Evolutionary conservation across 2,113 vertebrate species (phyloP).

Genomic region (Psittacara wagleri): DNA sequence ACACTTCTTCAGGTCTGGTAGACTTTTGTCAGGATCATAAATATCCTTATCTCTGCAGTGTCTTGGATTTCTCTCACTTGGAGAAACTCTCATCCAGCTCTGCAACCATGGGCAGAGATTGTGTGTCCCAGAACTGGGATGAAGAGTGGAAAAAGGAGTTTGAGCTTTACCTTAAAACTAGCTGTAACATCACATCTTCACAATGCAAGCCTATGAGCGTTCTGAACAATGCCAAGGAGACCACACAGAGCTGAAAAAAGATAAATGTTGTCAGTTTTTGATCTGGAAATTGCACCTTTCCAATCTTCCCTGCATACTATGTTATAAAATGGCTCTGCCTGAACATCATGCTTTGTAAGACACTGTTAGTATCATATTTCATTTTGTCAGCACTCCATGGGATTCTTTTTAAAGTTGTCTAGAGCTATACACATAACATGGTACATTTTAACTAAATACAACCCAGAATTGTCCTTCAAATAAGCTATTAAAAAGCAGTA

Average conservation of each 20-base stretch:
- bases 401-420: not conserved
- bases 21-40: slow-evolving; percentile 13
- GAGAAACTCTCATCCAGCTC: not conserved
- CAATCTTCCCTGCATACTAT: not conserved
- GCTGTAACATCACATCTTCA: slow-evolving; percentile 97
- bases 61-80: not conserved
- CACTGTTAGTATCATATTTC: not conserved
- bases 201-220: slow-evolving; percentile 93
- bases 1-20: not conserved
- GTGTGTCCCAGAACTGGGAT: not conserved
- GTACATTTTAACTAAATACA: not conserved
- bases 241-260: slow-evolving; percentile 86
- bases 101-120: not conserved
- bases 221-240: slow-evolving; percentile 92
- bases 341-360: not conserved
- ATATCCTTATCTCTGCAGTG: slow-evolving; percentile 6
- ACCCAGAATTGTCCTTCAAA: not conserved
- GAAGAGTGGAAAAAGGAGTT: not conserved
- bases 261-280: slow-evolving; percentile 39
- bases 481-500: not conserved
- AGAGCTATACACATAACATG: not conserved
- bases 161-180: slow-evolving; percentile 87
- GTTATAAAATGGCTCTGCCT: slow-evolving; percentile 9
- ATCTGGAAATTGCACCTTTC: not conserved
- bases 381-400: not conserved